Base-by-base conservation (phyloP, 2,797 vertebrate species). In the Oophaga sylvatica region DNA sequence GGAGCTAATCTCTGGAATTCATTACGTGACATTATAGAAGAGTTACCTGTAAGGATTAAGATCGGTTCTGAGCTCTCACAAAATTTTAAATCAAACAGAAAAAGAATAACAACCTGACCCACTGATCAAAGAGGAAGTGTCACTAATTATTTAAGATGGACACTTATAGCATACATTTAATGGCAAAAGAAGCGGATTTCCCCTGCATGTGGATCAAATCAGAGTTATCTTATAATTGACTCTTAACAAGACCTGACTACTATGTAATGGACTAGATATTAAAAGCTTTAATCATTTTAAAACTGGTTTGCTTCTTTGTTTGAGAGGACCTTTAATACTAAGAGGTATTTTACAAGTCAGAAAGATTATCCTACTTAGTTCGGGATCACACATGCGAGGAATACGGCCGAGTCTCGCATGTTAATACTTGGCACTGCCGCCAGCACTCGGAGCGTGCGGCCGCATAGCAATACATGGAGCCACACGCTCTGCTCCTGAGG, bases 181-280 rank as follows among this genome's bases (percentile, higher is more conserved):
- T 93, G 94, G 94, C 94, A 92, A 92, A 95, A 94, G 88, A 75
- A 94, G 91, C 94, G 94, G 95, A 97, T 96, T 96, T 96, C 93
- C 95, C 95, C 93, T 94, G 96, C 98, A 99, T 99, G 97, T 99
- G 98, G 97, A 96, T 98, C 96, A 93, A 97, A 99, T 99, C 97
- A 99, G 95, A 97, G 97, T 95, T 92, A 96, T 97, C 96, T 96
- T 94, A 96, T 99, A 99, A 98, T 97, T 99, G 97, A 97, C 96
- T 97, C 96, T 99, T 99, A 98, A 99, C 96, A 96, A 96, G 97
- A 95, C 96, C 95, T 93, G 93, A 96, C 96, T 96, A 96, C 94
- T 92, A 96, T 94, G 93, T 98, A 98, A 99, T 98, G 97, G 97
- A 98, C 96, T 97, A 97, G 96, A 97, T 97, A 98, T 98, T 97